phyloP scores from a whole-genome alignment of 2,888 invertebrate species.

The Mimas tiliae region DNA sequence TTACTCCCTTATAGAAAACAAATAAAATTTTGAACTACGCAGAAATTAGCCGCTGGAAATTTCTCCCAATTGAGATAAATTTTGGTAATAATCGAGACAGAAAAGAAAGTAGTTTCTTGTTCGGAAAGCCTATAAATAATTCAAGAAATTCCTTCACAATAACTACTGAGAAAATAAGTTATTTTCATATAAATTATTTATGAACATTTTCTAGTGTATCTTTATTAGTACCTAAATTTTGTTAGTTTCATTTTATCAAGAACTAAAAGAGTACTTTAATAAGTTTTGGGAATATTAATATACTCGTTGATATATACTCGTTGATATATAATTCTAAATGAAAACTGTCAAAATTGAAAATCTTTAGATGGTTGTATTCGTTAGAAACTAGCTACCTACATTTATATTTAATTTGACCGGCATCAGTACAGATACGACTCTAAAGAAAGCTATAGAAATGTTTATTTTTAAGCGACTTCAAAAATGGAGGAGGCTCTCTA shows the following conservation, averaged over 20 bases:
- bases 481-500: no score
- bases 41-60: not conserved
- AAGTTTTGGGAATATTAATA: not conserved
- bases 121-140: constrained; percentile 3
- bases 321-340: no score
- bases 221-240: not conserved
- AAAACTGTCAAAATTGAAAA: no score
- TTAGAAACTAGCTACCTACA: no score
- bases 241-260: not conserved
- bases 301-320: no score
- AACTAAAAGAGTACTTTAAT: not conserved
- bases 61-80: not conserved
- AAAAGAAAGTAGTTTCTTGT: constrained; percentile 8
- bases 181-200: not conserved
- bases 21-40: not conserved
- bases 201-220: not conserved
- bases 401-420: no score
- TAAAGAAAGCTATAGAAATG: no score
- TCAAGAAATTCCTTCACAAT: constrained; percentile 1
- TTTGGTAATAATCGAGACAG: not conserved
- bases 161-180: constrained; percentile 6
- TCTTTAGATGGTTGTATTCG: no score
- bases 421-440: no score
- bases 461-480: no score
- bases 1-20: not conserved